Percentiles rank a stretch among this genome's conserved stretches.
These are phyloP conservation scores for Hylomyscus alleni DNA, from an alignment of 2,797 vertebrate genomes.

Conservation along the genomic window DNA sequence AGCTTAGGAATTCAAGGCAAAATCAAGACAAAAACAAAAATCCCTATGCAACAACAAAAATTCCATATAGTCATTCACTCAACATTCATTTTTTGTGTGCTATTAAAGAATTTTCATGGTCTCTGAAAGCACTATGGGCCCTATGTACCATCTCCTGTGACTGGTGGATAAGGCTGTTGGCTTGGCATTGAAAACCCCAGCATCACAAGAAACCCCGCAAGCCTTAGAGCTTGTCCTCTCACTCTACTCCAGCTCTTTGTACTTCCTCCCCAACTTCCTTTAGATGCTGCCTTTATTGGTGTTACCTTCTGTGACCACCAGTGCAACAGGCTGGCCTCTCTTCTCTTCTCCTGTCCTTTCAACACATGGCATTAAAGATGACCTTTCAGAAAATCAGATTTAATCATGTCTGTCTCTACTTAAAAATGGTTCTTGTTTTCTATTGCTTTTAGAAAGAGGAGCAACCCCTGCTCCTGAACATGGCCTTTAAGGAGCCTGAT, in stretches of 20 bases:
- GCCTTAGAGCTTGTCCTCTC: neutral
- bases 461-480: neutral
- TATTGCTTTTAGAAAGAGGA: neutral
- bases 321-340: neutral
- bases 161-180: neutral
- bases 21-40: neutral
- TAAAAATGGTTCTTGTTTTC: neutral
- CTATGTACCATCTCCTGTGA: neutral
- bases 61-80: neutral
- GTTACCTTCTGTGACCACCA: neutral
- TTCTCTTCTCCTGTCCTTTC: neutral
- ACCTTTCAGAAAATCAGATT: conserved; percentile 53
- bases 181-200: neutral
- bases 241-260: neutral
- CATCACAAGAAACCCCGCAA: neutral
- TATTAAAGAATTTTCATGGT: neutral
- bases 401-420: conserved; percentile 12
- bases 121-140: neutral
- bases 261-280: neutral
- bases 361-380: conserved; percentile 11
- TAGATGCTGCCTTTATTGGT: neutral
- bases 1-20: neutral
- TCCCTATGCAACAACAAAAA: neutral
- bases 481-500: neutral
- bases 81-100: neutral